These are phyloP conservation scores for Indri indri DNA, from an alignment of 2,113 vertebrate genomes.

Conservation along the genomic window DNA sequence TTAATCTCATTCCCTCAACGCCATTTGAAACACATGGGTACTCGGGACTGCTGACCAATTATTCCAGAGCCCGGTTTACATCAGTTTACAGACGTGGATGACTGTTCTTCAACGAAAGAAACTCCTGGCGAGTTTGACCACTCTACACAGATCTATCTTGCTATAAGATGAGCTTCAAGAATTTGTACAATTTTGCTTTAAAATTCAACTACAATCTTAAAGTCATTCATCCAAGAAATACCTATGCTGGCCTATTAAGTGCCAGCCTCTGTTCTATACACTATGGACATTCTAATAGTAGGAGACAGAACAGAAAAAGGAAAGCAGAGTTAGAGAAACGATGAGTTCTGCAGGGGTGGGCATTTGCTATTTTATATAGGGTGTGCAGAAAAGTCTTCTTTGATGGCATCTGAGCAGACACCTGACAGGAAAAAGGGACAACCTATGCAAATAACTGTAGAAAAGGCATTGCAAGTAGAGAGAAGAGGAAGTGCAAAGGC, in stretches of 20 bases:
- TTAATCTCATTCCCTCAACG: background rate
- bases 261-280: background rate
- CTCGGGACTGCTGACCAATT: background rate
- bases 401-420: background rate
- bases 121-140: background rate
- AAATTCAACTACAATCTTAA: conserved; percentile 28
- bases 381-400: background rate
- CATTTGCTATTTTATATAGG: background rate
- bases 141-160: background rate
- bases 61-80: background rate
- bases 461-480: background rate
- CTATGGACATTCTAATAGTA: background rate
- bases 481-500: background rate
- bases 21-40: background rate
- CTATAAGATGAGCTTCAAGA: background rate
- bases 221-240: background rate
- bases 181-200: conserved; percentile 22
- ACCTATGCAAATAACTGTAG: background rate
- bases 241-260: background rate
- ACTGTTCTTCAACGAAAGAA: background rate
- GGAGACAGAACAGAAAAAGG: background rate
- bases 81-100: background rate
- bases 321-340: background rate
- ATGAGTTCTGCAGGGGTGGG: background rate
- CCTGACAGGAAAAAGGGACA: background rate